Base-by-base conservation (phyloP, 92 coral and sea anemone genomes). In the Porites rus region DNA sequence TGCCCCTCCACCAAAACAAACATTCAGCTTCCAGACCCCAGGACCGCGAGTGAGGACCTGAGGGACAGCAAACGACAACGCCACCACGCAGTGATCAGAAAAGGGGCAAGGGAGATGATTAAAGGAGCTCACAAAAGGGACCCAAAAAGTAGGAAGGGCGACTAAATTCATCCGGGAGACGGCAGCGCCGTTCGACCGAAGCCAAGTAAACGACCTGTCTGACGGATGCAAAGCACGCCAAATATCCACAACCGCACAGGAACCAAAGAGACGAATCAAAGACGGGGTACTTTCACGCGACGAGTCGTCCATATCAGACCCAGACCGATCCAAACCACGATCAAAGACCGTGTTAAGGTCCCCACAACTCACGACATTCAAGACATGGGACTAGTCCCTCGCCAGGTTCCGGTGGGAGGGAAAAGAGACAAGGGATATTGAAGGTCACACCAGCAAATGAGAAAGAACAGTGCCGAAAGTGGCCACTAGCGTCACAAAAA, bases 61-160 rank as follows among this genome's bases (percentile, higher is more conserved):
- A 0, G 22, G 25, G 1, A 70, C 77, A 0, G 46, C 1, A 7
- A 54, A n/a, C 0, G 1, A 7, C 2, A 56, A 19, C 0, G 31
- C 0, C 1, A 84, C 88, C 1, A 54, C 82, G 0, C 38, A 60
- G 7, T 84, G 88, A 18, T 84, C 88, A 11, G 82, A 84, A 8
- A 11, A 75, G 0, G 88, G 88, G 17, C 88, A 84, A 0, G 82
- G 51, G 0, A 74, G 0, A 0, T 75, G 51, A 1, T 38, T 1
- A 13, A 58, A 84, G 1, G 67, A 10, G 1, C 6, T 1, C 0
- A 67, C 82, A 1, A 2, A 25, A 7, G 18, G 64, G 0, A 51
- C 1, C 75, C 82, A 84, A 0, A 75, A 14, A 8, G n/a, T 1
- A 12, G 82, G 88, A 16, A 24, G 56, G 11, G 82, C 82, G 7